phyloP scores from a whole-genome alignment of 1,140 invertebrate species.

The Euura saliciscinereae region DNA sequence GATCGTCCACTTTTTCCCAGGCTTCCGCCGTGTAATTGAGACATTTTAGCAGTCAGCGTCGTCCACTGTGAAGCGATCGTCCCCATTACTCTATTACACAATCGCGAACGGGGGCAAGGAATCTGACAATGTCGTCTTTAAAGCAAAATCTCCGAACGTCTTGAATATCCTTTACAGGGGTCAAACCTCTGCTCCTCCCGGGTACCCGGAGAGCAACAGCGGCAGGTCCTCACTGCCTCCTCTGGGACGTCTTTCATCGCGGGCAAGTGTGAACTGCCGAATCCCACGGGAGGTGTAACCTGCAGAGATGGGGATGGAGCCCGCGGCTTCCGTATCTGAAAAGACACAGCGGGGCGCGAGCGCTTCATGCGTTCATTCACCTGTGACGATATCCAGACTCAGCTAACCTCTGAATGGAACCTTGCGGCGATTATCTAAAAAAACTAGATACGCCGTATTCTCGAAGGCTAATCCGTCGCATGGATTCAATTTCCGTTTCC shows the following conservation, averaged over 20 bases:
- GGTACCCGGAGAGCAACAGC: not conserved
- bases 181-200: not conserved
- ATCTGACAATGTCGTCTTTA: not conserved
- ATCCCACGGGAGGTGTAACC: not conserved
- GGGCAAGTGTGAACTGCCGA: not conserved
- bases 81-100: not conserved
- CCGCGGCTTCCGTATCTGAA: not conserved
- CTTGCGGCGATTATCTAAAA: not conserved
- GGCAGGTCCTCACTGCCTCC: not conserved
- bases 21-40: not conserved
- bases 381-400: not conserved
- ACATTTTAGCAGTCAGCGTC: not conserved
- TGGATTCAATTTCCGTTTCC: too few species aligned
- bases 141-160: not conserved
- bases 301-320: not conserved
- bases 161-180: not conserved
- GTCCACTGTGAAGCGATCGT: not conserved
- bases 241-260: not conserved
- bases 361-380: not conserved
- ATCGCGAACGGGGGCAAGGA: not conserved
- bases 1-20: not conserved
- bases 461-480: too few species aligned
- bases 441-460: too few species aligned
- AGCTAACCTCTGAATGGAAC: not conserved
- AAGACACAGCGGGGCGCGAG: constrained; percentile 3